Percentiles rank a stretch among this genome's conserved stretches.
These are phyloP conservation scores for Nilaparvata lugens DNA, from an alignment of 1,140 invertebrate species.

Conservation along the genomic window DNA sequence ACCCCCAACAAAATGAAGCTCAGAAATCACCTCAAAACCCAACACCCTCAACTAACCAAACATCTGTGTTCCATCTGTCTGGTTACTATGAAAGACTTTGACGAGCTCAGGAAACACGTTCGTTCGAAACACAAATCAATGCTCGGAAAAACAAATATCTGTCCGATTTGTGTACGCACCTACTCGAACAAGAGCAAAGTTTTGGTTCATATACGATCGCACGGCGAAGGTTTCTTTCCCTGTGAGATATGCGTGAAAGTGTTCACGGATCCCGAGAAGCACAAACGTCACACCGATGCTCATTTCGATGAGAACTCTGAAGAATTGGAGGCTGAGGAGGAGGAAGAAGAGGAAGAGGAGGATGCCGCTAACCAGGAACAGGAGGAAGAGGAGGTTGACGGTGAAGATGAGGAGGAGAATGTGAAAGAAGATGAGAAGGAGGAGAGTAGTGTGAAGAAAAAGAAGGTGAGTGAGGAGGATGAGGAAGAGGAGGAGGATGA, in stretches of 20 bases:
- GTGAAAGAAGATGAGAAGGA: slow-evolving; percentile 16
- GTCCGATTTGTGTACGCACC: slow-evolving; percentile 49
- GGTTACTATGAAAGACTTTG: slow-evolving; percentile 44
- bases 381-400: slow-evolving; percentile 15
- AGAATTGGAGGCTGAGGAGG: slow-evolving; percentile 17
- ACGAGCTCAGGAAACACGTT: slow-evolving; percentile 47
- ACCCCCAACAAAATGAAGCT: slow-evolving; percentile 47
- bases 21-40: slow-evolving; percentile 47
- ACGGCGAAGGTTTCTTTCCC: slow-evolving; percentile 46
- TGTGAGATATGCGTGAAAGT: slow-evolving; percentile 49
- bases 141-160: slow-evolving; percentile 43
- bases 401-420: slow-evolving; percentile 17
- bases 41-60: slow-evolving; percentile 32
- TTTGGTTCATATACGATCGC: slow-evolving; percentile 49
- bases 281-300: slow-evolving; percentile 36
- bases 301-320: slow-evolving; percentile 25
- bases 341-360: slow-evolving; percentile 16
- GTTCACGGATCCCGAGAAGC: slow-evolving; percentile 41
- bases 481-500: slow-evolving; percentile 7
- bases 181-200: slow-evolving; percentile 51
- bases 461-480: slow-evolving; percentile 15
- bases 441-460: not conserved
- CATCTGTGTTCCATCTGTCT: slow-evolving; percentile 49
- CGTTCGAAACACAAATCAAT: slow-evolving; percentile 40
- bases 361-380: slow-evolving; percentile 2